Evolutionary conservation across 1,140 invertebrate genomes (phyloP).

Genomic region (Pseudomyrmex sp.): DNA sequence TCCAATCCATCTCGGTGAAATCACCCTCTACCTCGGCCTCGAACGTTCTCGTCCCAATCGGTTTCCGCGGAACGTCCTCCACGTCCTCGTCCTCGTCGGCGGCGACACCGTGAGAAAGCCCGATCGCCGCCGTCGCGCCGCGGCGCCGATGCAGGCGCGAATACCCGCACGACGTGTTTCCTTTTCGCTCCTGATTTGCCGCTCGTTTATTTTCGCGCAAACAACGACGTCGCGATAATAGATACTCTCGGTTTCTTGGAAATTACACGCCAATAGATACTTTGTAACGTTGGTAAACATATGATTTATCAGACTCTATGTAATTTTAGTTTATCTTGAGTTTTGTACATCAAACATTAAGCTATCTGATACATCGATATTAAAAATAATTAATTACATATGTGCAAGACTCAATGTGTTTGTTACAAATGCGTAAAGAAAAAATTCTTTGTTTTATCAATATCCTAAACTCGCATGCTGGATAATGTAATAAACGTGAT

Average conservation of each 20-base stretch:
- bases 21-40: conserved; percentile 67
- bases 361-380: too few species aligned
- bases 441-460: background rate
- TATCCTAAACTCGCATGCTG: background rate
- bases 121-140: conserved; percentile 51
- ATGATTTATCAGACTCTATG: too few species aligned
- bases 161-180: conserved; percentile 46
- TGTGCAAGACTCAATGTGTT: too few species aligned
- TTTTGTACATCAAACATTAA: too few species aligned
- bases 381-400: too few species aligned
- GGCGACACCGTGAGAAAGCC: conserved; percentile 74
- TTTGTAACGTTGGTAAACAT: too few species aligned
- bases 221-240: conserved; percentile 58
- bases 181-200: conserved; percentile 4
- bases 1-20: conserved; percentile 78
- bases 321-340: too few species aligned
- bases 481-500: conserved; percentile 50
- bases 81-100: conserved; percentile 60
- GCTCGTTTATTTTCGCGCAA: conserved; percentile 42
- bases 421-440: background rate
- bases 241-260: background rate
- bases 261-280: too few species aligned
- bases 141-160: conserved; percentile 59
- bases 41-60: conserved; percentile 49
- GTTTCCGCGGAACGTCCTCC: conserved; percentile 47